phyloP scores from a whole-genome alignment of 2,113 vertebrate genomes.

The Neofelis nebulosa region DNA sequence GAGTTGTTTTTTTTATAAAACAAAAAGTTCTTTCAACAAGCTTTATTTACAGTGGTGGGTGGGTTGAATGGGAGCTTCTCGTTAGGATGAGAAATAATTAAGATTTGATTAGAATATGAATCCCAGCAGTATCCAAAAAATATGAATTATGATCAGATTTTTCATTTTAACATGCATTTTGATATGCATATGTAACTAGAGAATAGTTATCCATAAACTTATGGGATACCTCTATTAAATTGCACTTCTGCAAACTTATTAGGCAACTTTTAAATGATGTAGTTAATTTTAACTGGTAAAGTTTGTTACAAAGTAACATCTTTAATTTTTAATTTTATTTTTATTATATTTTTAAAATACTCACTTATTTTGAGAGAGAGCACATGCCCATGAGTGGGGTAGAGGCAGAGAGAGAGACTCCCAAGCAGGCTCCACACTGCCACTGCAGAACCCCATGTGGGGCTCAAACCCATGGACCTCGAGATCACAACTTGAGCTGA shows the following conservation, averaged over 20 bases:
- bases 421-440: too few relatives aligned
- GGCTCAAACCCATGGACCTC: too few relatives aligned
- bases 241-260: background rate
- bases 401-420: too few relatives aligned
- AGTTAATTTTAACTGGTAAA: background rate
- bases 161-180: background rate
- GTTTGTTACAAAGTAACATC: background rate
- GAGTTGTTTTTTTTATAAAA: background rate
- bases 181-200: background rate
- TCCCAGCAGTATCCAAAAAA: background rate
- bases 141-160: background rate
- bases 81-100: slow-evolving; percentile 15
- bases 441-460: too few relatives aligned
- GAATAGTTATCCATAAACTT: background rate
- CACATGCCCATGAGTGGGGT: too few relatives aligned
- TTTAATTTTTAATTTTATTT: too few relatives aligned
- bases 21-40: background rate
- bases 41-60: background rate
- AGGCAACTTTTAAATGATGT: background rate
- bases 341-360: too few relatives aligned
- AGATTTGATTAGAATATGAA: slow-evolving; percentile 23
- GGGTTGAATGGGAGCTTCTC: background rate
- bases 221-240: background rate
- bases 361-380: too few relatives aligned
- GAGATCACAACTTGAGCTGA: too few relatives aligned